Evolutionary conservation across 2,797 vertebrate genomes (phyloP).

Genomic region (Brachymystax lenok): DNA sequence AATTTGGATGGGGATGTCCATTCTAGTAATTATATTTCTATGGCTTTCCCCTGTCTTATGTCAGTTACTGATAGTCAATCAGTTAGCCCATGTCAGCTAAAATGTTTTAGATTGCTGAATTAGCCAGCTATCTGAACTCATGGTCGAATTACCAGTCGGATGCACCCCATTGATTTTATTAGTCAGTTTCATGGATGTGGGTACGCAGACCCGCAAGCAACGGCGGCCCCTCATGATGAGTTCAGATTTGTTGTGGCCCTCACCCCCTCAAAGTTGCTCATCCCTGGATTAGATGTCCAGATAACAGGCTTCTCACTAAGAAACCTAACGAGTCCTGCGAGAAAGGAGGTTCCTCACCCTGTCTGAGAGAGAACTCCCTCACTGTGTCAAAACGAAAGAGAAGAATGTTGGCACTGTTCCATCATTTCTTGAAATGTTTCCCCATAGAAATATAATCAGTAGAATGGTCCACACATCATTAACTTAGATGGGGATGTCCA

Average conservation of each 20-base stretch:
- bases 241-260: too few species aligned
- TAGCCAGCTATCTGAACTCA: too few species aligned
- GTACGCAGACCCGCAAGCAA: not conserved
- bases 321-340: not conserved
- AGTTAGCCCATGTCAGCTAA: too few species aligned
- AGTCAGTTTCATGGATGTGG: not conserved
- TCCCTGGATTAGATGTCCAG: too few species aligned
- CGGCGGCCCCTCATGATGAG: too few species aligned
- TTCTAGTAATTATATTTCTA: not conserved
- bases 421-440: not conserved
- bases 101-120: too few species aligned
- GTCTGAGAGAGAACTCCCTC: not conserved
- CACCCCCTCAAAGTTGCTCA: too few species aligned
- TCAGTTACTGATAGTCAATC: too few species aligned
- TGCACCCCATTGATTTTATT: too few species aligned
- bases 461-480: not conserved
- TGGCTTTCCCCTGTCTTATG: not conserved
- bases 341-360: constrained; percentile 36
- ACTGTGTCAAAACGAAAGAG: not conserved
- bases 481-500: not conserved
- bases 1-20: not conserved
- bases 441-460: not conserved
- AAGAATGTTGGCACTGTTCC: constrained; percentile 27
- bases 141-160: too few species aligned
- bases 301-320: not conserved